Base-by-base conservation (phyloP, 2,888 invertebrate species). In the Nomada ferruginata region DNA sequence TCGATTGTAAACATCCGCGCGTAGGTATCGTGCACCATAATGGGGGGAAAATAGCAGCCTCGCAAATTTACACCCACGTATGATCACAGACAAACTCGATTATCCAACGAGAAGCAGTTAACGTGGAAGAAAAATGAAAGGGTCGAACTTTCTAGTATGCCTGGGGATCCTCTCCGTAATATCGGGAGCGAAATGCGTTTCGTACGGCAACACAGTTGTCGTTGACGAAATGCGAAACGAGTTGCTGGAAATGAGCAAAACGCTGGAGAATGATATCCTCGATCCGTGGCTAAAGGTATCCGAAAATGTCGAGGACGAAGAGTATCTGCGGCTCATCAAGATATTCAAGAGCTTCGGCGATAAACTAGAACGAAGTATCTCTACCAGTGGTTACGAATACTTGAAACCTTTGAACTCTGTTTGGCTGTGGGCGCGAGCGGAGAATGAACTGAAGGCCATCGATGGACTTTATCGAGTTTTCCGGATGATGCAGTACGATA, bases 401-500 rank as follows among this genome's bases (percentile, higher is more conserved):
- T 82, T 92, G 29, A 85, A 86, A 3, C 79, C 87, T 0, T 72
- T 93, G 71, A 92, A 93, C 55, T 94, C 95, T 9, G 52, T 92
- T 10, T 96, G 96, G 95, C 93, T 96, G 81, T 97, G 97, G 96
- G 95, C 94, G 52, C 94, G 95, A 73, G 94, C 96, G 1, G 94
- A 95, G 78, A 94, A 95, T 50, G 96, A 96, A 91, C 91, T 97
- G 88, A 94, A 95, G 63, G 94, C 95, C 23, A 94, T 97, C 47
- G 95, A 96, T 82, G 95, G 95, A 0, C 92, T 97, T 71, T 97
- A 97, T 92, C 95, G 95, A 83, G 95, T 95, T 63, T 97, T 96
- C 91, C 94, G 96, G 76, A 94, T 95, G 86, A 96, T 96, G 92
- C 95, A 96, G 81, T 88, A 86, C 59, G 93, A 94, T 63, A 85